A percentile compares a stretch with the other conserved stretches of the same genome.
Conservation (phyloP, 2,113 vertebrate species). For the Tachycineta bicolor region DNA sequence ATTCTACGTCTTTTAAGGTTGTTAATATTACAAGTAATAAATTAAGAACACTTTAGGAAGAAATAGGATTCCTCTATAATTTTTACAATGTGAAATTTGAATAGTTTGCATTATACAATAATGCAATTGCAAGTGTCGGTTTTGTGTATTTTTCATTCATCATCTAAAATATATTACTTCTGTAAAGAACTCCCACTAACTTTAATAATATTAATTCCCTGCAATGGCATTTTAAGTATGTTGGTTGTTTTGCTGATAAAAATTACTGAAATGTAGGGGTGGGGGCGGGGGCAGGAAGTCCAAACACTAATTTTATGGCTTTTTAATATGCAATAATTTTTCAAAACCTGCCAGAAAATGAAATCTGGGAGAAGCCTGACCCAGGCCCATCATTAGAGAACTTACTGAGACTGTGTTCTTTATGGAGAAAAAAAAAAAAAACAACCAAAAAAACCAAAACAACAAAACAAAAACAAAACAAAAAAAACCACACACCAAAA, state of each 20-base stretch:
- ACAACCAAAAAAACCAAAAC: no score
- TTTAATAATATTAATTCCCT: neutral
- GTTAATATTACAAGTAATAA: neutral
- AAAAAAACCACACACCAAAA: no score
- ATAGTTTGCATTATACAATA: neutral
- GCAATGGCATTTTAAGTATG: neutral
- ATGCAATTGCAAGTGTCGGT: neutral
- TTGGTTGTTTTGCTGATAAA: neutral
- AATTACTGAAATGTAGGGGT: neutral
- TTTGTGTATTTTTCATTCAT: neutral
- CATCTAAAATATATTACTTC: neutral
- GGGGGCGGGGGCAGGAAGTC: rapidly evolving
- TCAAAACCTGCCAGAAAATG: neutral
- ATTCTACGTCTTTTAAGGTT: neutral
- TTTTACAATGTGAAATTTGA: neutral
- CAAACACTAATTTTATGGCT: neutral
- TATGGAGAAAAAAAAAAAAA: neutral
- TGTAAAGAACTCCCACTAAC: neutral
- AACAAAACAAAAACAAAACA: no score
- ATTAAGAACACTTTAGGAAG: neutral
- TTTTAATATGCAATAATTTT: neutral
- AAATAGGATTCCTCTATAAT: neutral
- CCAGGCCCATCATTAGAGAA: neutral
- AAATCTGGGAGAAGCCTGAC: neutral
- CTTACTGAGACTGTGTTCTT: neutral